Evolutionary conservation across 2,113 vertebrate genomes (phyloP), one percentile per base, ranked within the genome.

Genomic region (Pterophyllum scalare): DNA sequence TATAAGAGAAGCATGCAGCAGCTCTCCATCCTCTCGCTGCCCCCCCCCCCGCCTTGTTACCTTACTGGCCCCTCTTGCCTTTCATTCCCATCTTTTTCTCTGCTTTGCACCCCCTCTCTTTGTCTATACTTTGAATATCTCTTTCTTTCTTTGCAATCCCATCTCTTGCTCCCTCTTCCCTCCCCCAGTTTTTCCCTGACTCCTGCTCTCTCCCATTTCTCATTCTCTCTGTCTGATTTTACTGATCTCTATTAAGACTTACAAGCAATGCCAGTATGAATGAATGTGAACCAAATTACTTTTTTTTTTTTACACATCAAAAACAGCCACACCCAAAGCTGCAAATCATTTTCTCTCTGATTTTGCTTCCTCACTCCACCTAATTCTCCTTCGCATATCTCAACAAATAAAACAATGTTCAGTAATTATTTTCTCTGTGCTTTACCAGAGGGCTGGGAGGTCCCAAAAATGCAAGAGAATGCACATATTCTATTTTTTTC

Each of bases 291-390:
- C 31, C 81, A 65, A 70, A 79, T 76, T 14, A 13, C 7, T 40
- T 54, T 62, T 1, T 75, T 65, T 65, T 82, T 65, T 31, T 24
- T 74, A 17, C 7, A 19, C 59, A 82, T 81, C 64, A 79, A 46
- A 74, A 72, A 26, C 56, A 59, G 77, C 81, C 92, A 87, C 91
- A 89, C 91, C 89, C 90, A 87, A 81, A 54, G 49, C 85, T 87
- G 80, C 82, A 84, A 90, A 90, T 84, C 11, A 46, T 40, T 80
- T 43, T 70, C 56, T 74, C 38, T 79, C 6, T 4, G 1, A 75
- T 28, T 46, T 20, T 35, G 15, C 24, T 70, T 49, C 40, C 65
- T 80, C 75, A 38, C 54, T 46, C 20, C 19, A 10, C 26, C 74
- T 1, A 7, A 35, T 75, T 72, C 64, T 67, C 52, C 46, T 61